Percentiles rank a stretch among this genome's conserved stretches.
Evolutionary conservation across 1,140 invertebrate genomes (phyloP).

Genomic region (Lasioglossum baleicum): DNA sequence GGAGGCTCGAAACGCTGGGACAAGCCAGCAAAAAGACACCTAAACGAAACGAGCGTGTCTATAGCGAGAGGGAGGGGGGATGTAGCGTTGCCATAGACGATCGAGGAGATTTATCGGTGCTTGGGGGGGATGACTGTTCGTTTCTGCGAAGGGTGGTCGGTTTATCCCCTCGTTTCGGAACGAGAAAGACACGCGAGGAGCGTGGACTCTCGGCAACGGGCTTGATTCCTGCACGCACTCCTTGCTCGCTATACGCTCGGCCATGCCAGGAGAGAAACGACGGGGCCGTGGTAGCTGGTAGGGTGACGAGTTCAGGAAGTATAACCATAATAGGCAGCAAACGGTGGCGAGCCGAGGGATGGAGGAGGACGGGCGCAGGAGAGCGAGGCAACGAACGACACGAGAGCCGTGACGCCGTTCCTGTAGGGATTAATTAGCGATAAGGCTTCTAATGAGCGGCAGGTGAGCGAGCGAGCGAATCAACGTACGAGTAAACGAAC

Average conservation of each 20-base stretch:
- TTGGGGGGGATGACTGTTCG: conserved; percentile 37
- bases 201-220: conserved; percentile 16
- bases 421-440: conserved; percentile 80
- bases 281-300: conserved; percentile 15
- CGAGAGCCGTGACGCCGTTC: conserved; percentile 77
- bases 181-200: conserved; percentile 27
- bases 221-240: conserved; percentile 51
- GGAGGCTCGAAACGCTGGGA: too few species aligned
- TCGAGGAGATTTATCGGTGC: conserved; percentile 34
- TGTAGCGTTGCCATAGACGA: conserved; percentile 34
- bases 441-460: conserved; percentile 80
- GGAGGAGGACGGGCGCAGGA: conserved; percentile 23
- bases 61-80: too few species aligned
- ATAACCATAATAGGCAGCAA: conserved; percentile 58
- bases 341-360: neutral
- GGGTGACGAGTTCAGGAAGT: conserved; percentile 66
- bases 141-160: conserved; percentile 28
- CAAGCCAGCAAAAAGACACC: too few species aligned
- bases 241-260: conserved; percentile 10
- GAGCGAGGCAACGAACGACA: conserved; percentile 73
- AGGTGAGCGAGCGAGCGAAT: conserved; percentile 70
- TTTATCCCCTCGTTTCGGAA: conserved; percentile 42
- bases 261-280: conserved; percentile 23
- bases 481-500: conserved; percentile 15
- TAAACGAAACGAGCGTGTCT: too few species aligned